Conservation (phyloP, 2,113 vertebrate species). For the Lynx canadensis region DNA sequence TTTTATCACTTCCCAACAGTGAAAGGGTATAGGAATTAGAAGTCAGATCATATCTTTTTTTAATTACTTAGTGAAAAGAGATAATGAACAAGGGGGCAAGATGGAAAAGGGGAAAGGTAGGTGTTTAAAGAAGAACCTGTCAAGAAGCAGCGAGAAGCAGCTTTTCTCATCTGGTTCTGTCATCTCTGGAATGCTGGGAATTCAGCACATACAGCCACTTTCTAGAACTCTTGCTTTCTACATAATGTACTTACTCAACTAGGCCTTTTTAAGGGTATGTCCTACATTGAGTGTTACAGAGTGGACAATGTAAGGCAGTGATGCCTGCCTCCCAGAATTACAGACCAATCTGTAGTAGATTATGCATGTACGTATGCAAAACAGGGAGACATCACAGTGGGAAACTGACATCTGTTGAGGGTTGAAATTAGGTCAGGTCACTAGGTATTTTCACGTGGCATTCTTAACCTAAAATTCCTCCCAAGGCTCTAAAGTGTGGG, state of each 20-base stretch:
- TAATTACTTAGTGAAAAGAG: slow-evolving; percentile 1
- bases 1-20: slow-evolving; percentile 17
- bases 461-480: neutral
- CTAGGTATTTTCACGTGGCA: neutral
- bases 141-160: neutral
- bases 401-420: neutral
- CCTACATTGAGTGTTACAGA: neutral
- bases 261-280: neutral
- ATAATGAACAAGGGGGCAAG: neutral
- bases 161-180: neutral
- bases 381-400: neutral
- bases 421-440: neutral
- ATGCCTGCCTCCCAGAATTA: neutral
- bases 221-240: neutral
- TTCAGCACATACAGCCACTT: neutral
- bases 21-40: slow-evolving; percentile 10
- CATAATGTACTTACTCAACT: neutral
- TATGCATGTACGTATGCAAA: neutral
- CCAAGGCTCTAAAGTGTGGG: neutral
- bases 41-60: slow-evolving; percentile 30
- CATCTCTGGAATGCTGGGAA: neutral
- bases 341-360: neutral
- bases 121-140: neutral
- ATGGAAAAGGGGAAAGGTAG: neutral
- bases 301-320: neutral